These are phyloP conservation scores for Philypnodon macrostomus DNA, from an alignment of 2,797 vertebrate species.

Conservation along the genomic window DNA sequence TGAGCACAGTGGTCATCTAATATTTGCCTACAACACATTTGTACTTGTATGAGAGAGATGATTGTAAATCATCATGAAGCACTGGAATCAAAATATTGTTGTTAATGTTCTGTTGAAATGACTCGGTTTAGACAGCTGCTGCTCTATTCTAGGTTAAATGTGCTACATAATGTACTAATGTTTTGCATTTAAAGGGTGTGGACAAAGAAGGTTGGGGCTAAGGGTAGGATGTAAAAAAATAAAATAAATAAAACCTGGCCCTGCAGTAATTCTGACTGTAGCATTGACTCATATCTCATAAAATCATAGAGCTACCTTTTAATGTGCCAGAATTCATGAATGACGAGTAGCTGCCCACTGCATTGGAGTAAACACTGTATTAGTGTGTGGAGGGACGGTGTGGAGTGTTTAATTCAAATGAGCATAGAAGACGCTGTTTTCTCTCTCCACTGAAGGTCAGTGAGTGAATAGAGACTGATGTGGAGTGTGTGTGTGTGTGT, in stretches of 20 bases:
- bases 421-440: slow-evolving; percentile 49
- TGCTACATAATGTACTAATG: not conserved
- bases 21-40: too few species aligned
- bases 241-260: too few species aligned
- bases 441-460: slow-evolving; percentile 62
- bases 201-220: too few species aligned
- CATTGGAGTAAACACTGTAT: slow-evolving; percentile 3
- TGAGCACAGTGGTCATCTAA: not conserved
- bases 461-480: slow-evolving; percentile 39
- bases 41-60: too few species aligned
- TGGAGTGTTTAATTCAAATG: slow-evolving; percentile 36
- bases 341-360: slow-evolving; percentile 18
- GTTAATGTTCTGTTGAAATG: too few species aligned
- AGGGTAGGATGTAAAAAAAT: too few species aligned
- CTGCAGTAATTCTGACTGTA: not conserved
- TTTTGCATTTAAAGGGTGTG: too few species aligned
- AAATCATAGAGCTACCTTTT: slow-evolving; percentile 19
- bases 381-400: slow-evolving; percentile 20
- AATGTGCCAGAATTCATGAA: slow-evolving; percentile 14
- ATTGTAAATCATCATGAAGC: too few species aligned
- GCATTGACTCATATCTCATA: not conserved
- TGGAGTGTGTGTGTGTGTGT: slow-evolving; percentile 9
- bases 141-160: too few species aligned
- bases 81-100: too few species aligned
- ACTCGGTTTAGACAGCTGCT: too few species aligned